These are phyloP conservation scores for Ganaspis brasiliensis DNA, from an alignment of 2,888 invertebrate genomes.

Conservation along the genomic window DNA sequence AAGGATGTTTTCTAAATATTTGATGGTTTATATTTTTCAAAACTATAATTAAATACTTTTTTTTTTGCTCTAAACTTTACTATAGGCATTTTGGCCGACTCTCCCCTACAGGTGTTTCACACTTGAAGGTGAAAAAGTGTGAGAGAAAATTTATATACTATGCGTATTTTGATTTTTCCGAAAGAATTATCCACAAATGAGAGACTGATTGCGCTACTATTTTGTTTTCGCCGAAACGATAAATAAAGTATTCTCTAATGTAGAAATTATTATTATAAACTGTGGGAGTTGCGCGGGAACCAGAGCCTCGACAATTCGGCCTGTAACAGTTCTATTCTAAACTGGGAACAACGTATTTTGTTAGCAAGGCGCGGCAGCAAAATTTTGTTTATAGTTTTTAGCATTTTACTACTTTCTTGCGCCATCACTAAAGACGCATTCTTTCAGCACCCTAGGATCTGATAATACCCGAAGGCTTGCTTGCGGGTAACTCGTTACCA, in stretches of 20 bases:
- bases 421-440: conserved; percentile 31
- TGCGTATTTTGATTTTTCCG: conserved; percentile 1
- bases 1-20: too few relatives aligned
- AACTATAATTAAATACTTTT: too few relatives aligned
- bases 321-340: neutral
- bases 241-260: conserved; percentile 17
- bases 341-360: neutral
- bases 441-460: neutral
- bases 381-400: conserved; percentile 18
- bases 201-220: neutral
- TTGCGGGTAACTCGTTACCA: conserved; percentile 68
- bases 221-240: conserved; percentile 30
- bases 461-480: conserved; percentile 65
- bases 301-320: neutral
- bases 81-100: too few relatives aligned
- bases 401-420: conserved; percentile 26
- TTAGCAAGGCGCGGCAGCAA: neutral
- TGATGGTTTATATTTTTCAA: too few relatives aligned
- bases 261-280: conserved; percentile 19
- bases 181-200: neutral
- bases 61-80: too few relatives aligned
- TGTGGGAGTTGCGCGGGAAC: neutral
- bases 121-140: neutral
- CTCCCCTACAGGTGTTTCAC: too few relatives aligned
- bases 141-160: neutral